Percentiles rank a stretch among this genome's conserved stretches.
Evolutionary conservation across 2,888 invertebrate genomes (phyloP).

Genomic region (Caenorhabditis drosophilae): DNA sequence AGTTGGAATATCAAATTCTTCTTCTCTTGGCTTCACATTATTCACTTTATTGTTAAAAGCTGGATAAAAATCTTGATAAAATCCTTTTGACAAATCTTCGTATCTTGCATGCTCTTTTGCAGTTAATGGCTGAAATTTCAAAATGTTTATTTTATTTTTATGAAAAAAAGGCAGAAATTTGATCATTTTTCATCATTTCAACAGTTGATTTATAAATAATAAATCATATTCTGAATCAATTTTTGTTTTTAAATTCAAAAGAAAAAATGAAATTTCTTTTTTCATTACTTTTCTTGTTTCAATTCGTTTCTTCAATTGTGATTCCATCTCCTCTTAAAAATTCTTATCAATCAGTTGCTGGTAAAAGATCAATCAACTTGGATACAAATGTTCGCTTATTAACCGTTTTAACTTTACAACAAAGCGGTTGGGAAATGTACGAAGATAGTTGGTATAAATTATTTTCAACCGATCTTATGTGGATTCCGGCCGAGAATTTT

Average conservation of each 20-base stretch:
- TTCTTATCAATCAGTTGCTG: constrained; percentile 41
- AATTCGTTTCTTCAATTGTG: constrained; percentile 11
- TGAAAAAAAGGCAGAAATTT: not conserved
- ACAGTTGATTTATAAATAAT: no score
- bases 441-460: constrained; percentile 61
- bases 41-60: constrained; percentile 8
- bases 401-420: constrained; percentile 49
- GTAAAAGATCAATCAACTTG: constrained; percentile 51
- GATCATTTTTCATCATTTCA: not conserved
- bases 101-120: constrained; percentile 52
- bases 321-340: constrained; percentile 47
- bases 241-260: constrained; percentile 6
- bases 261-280: constrained; percentile 2
- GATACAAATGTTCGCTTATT: constrained; percentile 54
- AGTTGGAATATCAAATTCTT: constrained; percentile 16
- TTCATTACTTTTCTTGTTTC: not conserved
- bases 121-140: constrained; percentile 54
- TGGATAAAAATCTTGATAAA: constrained; percentile 59
- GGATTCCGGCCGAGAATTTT: constrained; percentile 66
- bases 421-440: constrained; percentile 62
- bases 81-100: constrained; percentile 58
- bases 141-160: constrained; percentile 7
- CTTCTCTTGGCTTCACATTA: constrained; percentile 3
- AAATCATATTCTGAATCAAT: not conserved
- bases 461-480: constrained; percentile 63